A percentile compares a stretch with the other conserved stretches of the same genome.
Evolutionary conservation across 2,888 invertebrate species (phyloP).

Genomic region (Leptinotarsa rubiginosa): DNA sequence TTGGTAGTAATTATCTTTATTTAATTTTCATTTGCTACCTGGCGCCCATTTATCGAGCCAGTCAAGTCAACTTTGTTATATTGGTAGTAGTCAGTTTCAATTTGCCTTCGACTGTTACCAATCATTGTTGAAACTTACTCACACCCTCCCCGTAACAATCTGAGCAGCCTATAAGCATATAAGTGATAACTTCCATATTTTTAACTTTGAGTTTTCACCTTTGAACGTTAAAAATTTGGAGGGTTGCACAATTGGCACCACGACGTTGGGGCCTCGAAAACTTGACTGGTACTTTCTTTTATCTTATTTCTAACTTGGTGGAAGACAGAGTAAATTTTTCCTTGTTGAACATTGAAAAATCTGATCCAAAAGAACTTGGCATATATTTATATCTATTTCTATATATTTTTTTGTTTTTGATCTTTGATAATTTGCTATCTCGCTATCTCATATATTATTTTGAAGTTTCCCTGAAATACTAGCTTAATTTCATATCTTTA

Average conservation of each 20-base stretch:
- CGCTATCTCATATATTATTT: slow-evolving; percentile 5
- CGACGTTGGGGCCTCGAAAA: slow-evolving; percentile 1
- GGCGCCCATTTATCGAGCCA: too few species aligned
- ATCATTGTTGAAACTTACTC: neutral
- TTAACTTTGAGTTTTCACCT: neutral
- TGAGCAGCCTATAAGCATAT: neutral
- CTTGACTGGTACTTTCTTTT: neutral
- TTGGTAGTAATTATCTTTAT: too few species aligned
- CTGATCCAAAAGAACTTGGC: slow-evolving; percentile 7
- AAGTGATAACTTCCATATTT: neutral
- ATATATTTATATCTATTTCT: neutral
- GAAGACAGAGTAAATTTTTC: slow-evolving; percentile 2
- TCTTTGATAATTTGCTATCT: neutral
- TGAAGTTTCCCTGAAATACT: neutral
- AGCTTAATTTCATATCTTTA: neutral
- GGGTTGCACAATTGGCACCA: neutral
- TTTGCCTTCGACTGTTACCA: too few species aligned
- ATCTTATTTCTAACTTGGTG: neutral
- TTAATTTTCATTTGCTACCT: too few species aligned
- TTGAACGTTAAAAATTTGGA: neutral
- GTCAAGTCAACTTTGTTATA: too few species aligned
- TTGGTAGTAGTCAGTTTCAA: too few species aligned
- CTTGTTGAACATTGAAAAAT: neutral
- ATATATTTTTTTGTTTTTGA: neutral
- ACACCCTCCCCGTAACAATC: neutral